phyloP scores from a whole-genome alignment of 2,888 invertebrate species.

The Cabera pusaria region DNA sequence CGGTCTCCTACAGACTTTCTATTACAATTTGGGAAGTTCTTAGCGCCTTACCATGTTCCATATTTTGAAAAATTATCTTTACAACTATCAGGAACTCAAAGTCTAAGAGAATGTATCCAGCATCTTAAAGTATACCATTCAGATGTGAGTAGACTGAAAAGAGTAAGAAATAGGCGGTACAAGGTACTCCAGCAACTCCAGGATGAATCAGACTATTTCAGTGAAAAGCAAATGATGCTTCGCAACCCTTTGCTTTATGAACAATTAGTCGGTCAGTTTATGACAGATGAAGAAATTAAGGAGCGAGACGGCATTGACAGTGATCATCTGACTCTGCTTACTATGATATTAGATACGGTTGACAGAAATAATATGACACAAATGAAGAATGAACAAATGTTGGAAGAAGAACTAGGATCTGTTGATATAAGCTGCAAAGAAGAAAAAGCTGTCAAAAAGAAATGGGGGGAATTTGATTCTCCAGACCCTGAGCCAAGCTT shows the following conservation, averaged over 20 bases:
- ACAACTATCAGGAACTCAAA: conserved; percentile 35
- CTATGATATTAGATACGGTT: conserved; percentile 91
- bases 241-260: conserved; percentile 95
- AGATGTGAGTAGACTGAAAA: conserved; percentile 71
- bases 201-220: conserved; percentile 90
- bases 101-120: conserved; percentile 85
- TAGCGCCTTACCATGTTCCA: conserved; percentile 86
- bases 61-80: conserved; percentile 83
- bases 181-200: conserved; percentile 90
- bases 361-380: conserved; percentile 88
- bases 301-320: conserved; percentile 84
- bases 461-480: conserved; percentile 84
- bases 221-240: conserved; percentile 96
- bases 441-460: conserved; percentile 41
- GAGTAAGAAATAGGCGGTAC: conserved; percentile 91
- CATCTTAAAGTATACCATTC: conserved; percentile 84
- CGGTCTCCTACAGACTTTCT: conserved; percentile 89
- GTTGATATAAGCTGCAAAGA: conserved; percentile 39
- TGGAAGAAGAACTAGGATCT: conserved; percentile 80
- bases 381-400: conserved; percentile 84
- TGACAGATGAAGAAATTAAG: conserved; percentile 89
- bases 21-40: conserved; percentile 88
- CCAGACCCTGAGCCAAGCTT: conserved; percentile 55
- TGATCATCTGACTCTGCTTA: conserved; percentile 86
- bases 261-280: conserved; percentile 93